These are phyloP conservation scores for Chrysomallon squamiferum DNA, from an alignment of 1,140 invertebrate species.

Conservation along the genomic window DNA sequence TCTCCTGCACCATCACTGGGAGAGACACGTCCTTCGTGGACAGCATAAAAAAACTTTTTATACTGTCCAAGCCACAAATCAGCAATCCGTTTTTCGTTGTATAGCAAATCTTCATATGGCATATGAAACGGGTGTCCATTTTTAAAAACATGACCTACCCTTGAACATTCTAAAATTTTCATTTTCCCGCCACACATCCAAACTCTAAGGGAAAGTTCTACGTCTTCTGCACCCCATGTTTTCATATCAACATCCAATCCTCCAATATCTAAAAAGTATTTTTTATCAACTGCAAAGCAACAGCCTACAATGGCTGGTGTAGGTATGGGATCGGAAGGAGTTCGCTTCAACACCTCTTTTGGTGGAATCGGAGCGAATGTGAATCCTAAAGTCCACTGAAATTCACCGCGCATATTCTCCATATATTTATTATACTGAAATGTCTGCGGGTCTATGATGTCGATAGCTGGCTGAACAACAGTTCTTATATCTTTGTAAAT, in stretches of 20 bases:
- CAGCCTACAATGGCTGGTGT: slow-evolving; percentile 97
- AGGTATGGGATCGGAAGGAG: slow-evolving; percentile 27
- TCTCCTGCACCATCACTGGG: background rate
- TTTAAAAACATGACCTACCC: slow-evolving; percentile 92
- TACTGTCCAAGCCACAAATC: slow-evolving; percentile 15
- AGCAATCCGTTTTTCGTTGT: slow-evolving; percentile 12
- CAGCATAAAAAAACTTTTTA: slow-evolving; percentile 11
- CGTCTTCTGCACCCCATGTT: slow-evolving; percentile 88
- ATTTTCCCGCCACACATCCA: slow-evolving; percentile 97
- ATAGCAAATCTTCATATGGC: slow-evolving; percentile 2
- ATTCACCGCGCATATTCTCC: slow-evolving; percentile 77
- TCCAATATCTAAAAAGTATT: slow-evolving; percentile 90
- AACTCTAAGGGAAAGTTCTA: slow-evolving; percentile 94
- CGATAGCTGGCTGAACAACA: slow-evolving; percentile 87
- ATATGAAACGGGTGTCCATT: slow-evolving; percentile 6
- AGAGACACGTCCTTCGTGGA: background rate
- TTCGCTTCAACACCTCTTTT: slow-evolving; percentile 40
- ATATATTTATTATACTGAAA: slow-evolving; percentile 76
- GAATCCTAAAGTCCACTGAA: slow-evolving; percentile 93
- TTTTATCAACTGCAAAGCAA: slow-evolving; percentile 86
- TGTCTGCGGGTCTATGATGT: slow-evolving; percentile 94
- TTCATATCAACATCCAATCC: slow-evolving; percentile 68
- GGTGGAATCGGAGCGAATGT: slow-evolving; percentile 87
- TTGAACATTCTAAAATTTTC: slow-evolving; percentile 93
- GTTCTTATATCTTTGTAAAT: slow-evolving; percentile 78